These are phyloP conservation scores for Calidris pugnax DNA, from an alignment of 2,113 vertebrate genomes.

Conservation along the genomic window DNA sequence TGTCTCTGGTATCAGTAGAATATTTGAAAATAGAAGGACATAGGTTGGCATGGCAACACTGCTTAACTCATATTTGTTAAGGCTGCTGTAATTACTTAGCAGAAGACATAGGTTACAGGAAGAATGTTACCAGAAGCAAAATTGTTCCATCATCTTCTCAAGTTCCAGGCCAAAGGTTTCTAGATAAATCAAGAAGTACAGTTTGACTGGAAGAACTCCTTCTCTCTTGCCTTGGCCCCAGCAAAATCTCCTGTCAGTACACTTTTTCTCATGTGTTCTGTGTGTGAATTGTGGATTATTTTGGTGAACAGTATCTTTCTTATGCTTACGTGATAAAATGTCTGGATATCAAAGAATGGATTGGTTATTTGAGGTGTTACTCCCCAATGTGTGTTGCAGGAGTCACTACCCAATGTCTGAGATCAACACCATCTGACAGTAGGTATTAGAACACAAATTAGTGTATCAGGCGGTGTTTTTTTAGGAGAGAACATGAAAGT, in stretches of 20 bases:
- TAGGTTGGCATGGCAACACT: slow-evolving; percentile 49
- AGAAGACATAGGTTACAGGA: slow-evolving; percentile 10
- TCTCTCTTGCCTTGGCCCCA: not conserved
- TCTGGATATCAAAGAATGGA: not conserved
- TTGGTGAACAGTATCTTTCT: not conserved
- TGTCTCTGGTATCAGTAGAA: not conserved
- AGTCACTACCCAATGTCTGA: not conserved
- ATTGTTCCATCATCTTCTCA: slow-evolving; percentile 2
- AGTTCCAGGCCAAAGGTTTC: slow-evolving; percentile 18
- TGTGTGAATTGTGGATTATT: not conserved
- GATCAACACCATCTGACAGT: fast-evolving
- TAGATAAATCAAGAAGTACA: not conserved
- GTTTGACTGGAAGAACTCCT: not conserved
- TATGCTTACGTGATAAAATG: not conserved
- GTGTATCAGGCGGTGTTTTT: not conserved
- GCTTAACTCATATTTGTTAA: slow-evolving; percentile 50
- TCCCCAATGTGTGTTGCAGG: not conserved
- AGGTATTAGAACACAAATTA: not conserved
- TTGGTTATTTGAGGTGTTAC: not conserved
- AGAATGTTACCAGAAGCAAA: slow-evolving; percentile 32
- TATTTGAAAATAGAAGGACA: not conserved
- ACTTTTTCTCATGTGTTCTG: not conserved
- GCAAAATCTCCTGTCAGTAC: not conserved
- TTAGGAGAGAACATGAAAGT: not conserved
- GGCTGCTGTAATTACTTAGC: slow-evolving; percentile 15